phyloP scores from a whole-genome alignment of 2,797 vertebrate species.

The Siniperca scherzeri region DNA sequence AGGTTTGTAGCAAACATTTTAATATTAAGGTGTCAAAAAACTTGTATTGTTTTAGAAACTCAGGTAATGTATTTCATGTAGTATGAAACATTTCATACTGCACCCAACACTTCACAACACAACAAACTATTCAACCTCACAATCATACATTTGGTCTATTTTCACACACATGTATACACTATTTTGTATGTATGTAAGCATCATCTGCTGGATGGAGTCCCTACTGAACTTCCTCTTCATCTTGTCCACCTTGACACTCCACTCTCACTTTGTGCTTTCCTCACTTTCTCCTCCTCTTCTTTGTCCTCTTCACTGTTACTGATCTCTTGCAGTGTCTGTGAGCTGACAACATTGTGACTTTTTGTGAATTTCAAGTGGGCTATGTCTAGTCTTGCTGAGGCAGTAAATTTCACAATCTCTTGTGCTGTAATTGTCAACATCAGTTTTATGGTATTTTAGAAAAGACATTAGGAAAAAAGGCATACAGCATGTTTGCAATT shows the following conservation, averaged over 20 bases:
- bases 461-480: conserved; percentile 83
- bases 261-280: conserved; percentile 47
- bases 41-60: conserved; percentile 7
- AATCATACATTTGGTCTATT: conserved; percentile 3
- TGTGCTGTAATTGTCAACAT: conserved; percentile 67
- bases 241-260: conserved; percentile 41
- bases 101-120: conserved; percentile 3
- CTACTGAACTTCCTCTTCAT: conserved; percentile 43
- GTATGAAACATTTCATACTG: not conserved
- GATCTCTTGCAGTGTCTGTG: conserved; percentile 53
- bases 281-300: conserved; percentile 33
- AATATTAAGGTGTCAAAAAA: conserved; percentile 12
- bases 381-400: conserved; percentile 60
- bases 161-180: conserved; percentile 9
- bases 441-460: conserved; percentile 75
- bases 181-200: conserved; percentile 41
- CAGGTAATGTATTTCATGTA: not conserved
- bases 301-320: conserved; percentile 50
- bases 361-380: conserved; percentile 67
- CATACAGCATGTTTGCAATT: conserved; percentile 84
- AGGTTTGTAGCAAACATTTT: not conserved
- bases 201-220: conserved; percentile 36
- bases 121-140: not conserved
- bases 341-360: conserved; percentile 58
- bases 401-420: conserved; percentile 71